Evolutionary conservation across 2,888 invertebrate genomes (phyloP), one percentile per base, ranked within the genome.

Genomic region (Ophion ellenae): DNA sequence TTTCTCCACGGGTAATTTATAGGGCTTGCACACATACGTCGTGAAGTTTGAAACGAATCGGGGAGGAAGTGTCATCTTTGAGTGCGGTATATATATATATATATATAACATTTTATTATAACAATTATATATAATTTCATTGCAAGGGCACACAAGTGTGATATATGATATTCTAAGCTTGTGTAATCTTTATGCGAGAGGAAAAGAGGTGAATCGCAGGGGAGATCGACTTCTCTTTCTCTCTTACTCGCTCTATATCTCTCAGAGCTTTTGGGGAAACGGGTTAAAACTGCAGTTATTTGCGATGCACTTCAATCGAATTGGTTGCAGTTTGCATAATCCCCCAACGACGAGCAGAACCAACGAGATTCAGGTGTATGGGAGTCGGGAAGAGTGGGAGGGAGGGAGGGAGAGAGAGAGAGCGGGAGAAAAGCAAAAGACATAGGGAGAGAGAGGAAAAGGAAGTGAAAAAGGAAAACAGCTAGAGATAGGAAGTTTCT

Each of bases 261-360:
- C 81, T 64, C 57, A 64, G 36, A 69, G 90, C 92, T 90, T 91
- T 93, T 92, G 91, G 84, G 89, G 90, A 91, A 91, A 90, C 90
- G 89, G 90, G 91, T 57, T 92, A 92, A 93, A 93, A 93, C 92
- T 92, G 90, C 92, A 90, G 92, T 93, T 93, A 93, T 93, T 93
- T 93, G 93, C 92, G 92, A 90, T 92, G 93, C 93, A 93, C 93
- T 93, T 91, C 91, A 92, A 93, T 93, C 93, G 93, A 93, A 93
- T 93, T 93, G 93, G 92, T 91, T 90, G 92, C 92, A 90, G 92
- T 93, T 93, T 93, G 93, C 93, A 93, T 93, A 93, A 93, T 93
- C 77, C 92, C 90, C 87, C 90, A 88, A 89, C 89, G 87, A 88
- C 85, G 88, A 88, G 80, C 87, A 86, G 87, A 86, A 87, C 86